Conservation (phyloP, 2,888 invertebrate genomes). For the Colletes collaris region DNA sequence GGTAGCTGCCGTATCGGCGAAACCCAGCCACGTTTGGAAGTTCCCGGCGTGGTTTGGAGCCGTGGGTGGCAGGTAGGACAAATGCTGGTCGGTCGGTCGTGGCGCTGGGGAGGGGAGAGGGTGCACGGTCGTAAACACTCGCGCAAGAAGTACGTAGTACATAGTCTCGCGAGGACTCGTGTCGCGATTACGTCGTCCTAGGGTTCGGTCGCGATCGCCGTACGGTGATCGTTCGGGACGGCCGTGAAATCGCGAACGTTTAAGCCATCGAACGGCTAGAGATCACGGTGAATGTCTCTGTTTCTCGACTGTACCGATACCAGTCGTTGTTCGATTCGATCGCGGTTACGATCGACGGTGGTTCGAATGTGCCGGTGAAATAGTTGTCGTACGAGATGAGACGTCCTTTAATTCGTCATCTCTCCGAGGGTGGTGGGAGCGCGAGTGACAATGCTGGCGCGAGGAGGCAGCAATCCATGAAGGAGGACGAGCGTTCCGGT, state of each 20-base stretch:
- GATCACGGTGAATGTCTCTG: too few species aligned
- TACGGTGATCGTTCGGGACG: not conserved
- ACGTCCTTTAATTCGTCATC: slow-evolving; percentile 80
- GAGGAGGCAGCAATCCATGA: slow-evolving; percentile 69
- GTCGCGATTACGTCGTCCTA: slow-evolving; percentile 58
- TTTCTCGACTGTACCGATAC: too few species aligned
- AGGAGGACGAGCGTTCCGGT: slow-evolving; percentile 69
- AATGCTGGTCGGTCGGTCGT: slow-evolving; percentile 15
- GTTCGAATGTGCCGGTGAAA: slow-evolving; percentile 52
- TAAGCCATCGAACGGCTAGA: not conserved
- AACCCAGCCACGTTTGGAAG: not conserved
- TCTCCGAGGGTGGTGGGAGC: slow-evolving; percentile 79
- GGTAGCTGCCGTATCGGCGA: slow-evolving; percentile 18
- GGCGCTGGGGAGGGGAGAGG: slow-evolving; percentile 7
- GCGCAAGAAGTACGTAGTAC: slow-evolving; percentile 59
- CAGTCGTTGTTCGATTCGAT: not conserved
- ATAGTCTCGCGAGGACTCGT: slow-evolving; percentile 73
- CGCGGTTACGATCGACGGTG: not conserved
- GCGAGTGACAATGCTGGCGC: slow-evolving; percentile 61
- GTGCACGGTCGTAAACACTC: slow-evolving; percentile 58
- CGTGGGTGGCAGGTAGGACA: slow-evolving; percentile 45
- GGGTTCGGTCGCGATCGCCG: slow-evolving; percentile 17
- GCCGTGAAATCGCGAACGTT: not conserved
- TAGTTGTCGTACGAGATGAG: slow-evolving; percentile 72
- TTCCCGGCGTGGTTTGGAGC: slow-evolving; percentile 27